Conservation (phyloP, 2,113 vertebrate genomes). For the Colinus virginianus region DNA sequence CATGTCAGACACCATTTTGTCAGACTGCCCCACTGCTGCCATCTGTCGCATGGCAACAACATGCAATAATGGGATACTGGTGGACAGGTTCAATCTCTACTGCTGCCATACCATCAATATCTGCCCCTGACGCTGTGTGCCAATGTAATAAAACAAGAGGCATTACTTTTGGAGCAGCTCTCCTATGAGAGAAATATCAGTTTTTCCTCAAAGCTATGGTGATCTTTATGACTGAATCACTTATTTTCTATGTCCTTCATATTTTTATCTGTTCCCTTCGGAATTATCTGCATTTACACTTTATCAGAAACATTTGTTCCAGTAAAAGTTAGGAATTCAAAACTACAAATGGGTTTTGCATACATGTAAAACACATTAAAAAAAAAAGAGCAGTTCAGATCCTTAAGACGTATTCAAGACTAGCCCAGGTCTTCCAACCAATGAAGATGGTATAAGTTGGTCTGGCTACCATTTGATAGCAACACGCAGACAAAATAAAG, state of each 20-base stretch:
- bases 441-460: background rate
- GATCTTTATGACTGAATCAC: background rate
- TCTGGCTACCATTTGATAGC: background rate
- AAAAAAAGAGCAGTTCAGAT: background rate
- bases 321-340: background rate
- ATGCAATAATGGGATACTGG: too few species aligned
- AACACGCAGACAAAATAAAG: background rate
- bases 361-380: background rate
- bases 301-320: background rate
- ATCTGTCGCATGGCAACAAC: too few species aligned
- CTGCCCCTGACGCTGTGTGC: too few species aligned
- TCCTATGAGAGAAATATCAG: background rate
- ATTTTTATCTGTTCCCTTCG: background rate
- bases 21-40: too few species aligned
- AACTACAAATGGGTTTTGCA: background rate
- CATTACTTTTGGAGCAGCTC: too few species aligned
- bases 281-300: background rate
- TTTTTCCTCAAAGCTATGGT: background rate
- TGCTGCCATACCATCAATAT: too few species aligned
- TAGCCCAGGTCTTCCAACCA: background rate
- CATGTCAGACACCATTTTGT: too few species aligned
- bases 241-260: background rate
- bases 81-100: too few species aligned
- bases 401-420: rapidly evolving
- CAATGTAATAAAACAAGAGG: too few species aligned